Conservation (phyloP, 2,888 invertebrate species). For the Eilema caniola region DNA sequence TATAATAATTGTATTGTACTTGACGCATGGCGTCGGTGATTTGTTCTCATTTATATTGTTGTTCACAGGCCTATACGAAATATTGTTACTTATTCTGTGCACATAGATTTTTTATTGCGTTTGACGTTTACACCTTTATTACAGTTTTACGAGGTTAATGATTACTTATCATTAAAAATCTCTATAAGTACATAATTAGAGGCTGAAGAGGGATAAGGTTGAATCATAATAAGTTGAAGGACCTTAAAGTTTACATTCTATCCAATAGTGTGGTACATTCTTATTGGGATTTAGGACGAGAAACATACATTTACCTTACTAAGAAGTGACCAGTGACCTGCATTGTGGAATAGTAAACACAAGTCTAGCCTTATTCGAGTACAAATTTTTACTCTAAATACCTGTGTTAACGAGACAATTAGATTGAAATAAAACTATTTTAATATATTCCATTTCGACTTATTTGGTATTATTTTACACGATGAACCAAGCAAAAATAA, state of each 20-base stretch:
- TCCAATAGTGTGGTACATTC: constrained; percentile 27
- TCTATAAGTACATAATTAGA: too few species aligned
- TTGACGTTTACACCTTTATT: not conserved
- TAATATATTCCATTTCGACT: too few species aligned
- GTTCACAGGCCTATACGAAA: constrained; percentile 1
- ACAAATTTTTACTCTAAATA: constrained; percentile 29
- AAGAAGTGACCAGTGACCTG: constrained; percentile 35
- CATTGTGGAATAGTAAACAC: constrained; percentile 43
- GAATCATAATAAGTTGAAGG: not conserved
- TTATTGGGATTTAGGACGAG: constrained; percentile 27
- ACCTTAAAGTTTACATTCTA: not conserved
- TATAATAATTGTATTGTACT: not conserved
- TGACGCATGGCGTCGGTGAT: not conserved
- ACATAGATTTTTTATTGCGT: too few species aligned
- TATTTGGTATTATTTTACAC: too few species aligned
- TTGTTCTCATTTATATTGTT: not conserved
- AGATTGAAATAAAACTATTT: not conserved
- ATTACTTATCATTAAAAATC: not conserved
- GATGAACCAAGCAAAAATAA: too few species aligned
- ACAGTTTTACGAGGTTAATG: not conserved
- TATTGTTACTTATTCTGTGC: too few species aligned
- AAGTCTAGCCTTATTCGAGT: constrained; percentile 19
- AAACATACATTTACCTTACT: constrained; percentile 23
- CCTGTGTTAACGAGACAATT: constrained; percentile 25
- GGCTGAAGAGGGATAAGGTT: not conserved